Evolutionary conservation across 2,113 vertebrate species (phyloP).

Genomic region (Nettapus auritus): DNA sequence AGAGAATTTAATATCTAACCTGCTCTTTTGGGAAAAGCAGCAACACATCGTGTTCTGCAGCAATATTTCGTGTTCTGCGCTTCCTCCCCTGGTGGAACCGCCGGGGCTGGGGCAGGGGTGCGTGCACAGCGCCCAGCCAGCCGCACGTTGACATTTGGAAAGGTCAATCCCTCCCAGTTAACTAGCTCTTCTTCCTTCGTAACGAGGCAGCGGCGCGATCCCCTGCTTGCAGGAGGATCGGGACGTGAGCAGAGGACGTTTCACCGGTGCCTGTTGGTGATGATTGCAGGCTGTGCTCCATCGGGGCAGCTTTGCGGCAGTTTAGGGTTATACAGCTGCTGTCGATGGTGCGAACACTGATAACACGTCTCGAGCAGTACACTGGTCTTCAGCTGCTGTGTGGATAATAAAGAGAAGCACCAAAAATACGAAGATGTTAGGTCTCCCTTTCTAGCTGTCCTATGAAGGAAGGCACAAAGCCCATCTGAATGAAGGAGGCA

Average conservation of each 20-base stretch:
- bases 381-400: accelerated
- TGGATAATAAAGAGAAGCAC: neutral
- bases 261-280: neutral
- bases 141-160: neutral
- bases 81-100: neutral
- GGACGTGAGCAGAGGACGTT: neutral
- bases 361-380: neutral
- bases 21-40: neutral
- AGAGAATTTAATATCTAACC: neutral
- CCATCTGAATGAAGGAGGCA: neutral
- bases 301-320: neutral
- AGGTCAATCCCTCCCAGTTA: neutral
- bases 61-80: neutral
- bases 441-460: neutral
- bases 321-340: neutral
- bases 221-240: neutral
- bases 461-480: neutral
- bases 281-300: neutral
- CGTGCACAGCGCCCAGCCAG: neutral
- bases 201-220: neutral
- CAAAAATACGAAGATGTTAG: neutral
- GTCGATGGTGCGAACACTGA: accelerated
- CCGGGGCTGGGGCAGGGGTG: neutral
- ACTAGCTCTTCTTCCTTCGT: neutral
- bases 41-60: neutral